These are phyloP conservation scores for Bungarus multicinctus DNA, from an alignment of 2,113 vertebrate genomes.

Conservation along the genomic window DNA sequence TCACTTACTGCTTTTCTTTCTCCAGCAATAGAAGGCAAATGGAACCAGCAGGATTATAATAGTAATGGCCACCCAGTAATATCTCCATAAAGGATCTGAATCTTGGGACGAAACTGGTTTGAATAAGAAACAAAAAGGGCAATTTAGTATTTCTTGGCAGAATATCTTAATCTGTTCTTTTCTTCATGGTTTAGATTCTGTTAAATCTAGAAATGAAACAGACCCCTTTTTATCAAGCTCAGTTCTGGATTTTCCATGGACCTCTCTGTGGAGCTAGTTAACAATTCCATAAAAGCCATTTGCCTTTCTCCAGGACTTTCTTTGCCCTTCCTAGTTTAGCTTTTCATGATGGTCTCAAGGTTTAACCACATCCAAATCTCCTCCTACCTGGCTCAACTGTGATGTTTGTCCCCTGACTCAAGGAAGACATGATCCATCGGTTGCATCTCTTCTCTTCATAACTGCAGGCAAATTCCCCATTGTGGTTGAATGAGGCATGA, in stretches of 20 bases:
- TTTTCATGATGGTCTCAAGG: not conserved
- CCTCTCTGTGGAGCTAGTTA: not conserved
- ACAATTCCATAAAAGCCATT: not conserved
- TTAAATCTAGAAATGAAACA: not conserved
- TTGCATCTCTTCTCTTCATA: not conserved
- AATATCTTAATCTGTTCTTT: not conserved
- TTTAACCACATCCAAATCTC: not conserved
- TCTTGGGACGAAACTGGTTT: no score
- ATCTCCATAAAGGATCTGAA: no score
- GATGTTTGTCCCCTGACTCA: not conserved
- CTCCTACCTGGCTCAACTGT: not conserved
- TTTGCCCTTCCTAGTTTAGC: not conserved
- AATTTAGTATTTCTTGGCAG: not conserved
- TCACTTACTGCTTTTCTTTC: no score
- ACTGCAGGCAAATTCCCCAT: not conserved
- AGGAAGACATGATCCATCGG: not conserved
- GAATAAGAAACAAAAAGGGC: not conserved
- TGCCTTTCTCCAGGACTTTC: not conserved
- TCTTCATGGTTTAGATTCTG: not conserved
- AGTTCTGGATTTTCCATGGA: not conserved
- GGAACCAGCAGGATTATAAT: no score
- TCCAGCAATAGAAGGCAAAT: no score
- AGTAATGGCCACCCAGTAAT: no score
- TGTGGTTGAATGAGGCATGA: not conserved
- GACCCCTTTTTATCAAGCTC: not conserved